Evolutionary conservation across 2,888 invertebrate species (phyloP).

Genomic region (Aromia moschata): DNA sequence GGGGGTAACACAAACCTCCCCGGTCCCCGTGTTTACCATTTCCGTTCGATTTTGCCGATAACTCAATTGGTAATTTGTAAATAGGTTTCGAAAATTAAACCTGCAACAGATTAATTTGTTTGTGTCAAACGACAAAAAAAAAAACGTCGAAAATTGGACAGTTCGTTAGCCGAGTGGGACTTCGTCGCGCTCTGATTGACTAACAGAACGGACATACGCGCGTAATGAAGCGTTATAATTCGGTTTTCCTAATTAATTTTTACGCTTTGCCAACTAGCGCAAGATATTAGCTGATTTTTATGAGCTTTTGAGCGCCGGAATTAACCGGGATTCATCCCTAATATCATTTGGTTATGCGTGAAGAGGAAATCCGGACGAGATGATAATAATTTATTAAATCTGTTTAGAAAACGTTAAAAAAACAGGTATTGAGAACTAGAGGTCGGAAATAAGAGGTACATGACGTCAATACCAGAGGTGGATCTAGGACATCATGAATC

Average conservation of each 20-base stretch:
- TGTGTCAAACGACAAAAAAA: conserved; percentile 31
- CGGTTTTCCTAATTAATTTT: conserved; percentile 30
- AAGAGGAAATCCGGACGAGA: too few relatives aligned
- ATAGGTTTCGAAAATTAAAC: conserved; percentile 46
- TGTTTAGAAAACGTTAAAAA: too few relatives aligned
- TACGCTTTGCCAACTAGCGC: conserved; percentile 19
- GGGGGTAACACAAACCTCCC: too few relatives aligned
- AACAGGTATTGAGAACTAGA: too few relatives aligned
- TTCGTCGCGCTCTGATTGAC: too few relatives aligned
- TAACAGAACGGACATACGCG: conserved; percentile 23
- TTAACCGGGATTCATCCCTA: too few relatives aligned
- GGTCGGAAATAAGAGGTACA: too few relatives aligned
- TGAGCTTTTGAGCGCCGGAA: conserved; percentile 3
- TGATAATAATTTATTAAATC: too few relatives aligned
- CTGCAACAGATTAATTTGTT: conserved; percentile 47
- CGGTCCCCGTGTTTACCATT: conserved; percentile 37
- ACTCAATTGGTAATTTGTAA: conserved; percentile 48
- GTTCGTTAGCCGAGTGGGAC: conserved; percentile 16
- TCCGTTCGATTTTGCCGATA: conserved; percentile 39
- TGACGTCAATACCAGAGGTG: too few relatives aligned
- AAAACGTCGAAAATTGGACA: conserved; percentile 15
- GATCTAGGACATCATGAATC: too few relatives aligned
- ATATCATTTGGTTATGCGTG: too few relatives aligned
- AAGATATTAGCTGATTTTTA: conserved; percentile 18
- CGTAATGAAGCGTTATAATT: conserved; percentile 30